Conservation (phyloP, 1,140 invertebrate genomes). For the Muscidifurax raptorellus region DNA sequence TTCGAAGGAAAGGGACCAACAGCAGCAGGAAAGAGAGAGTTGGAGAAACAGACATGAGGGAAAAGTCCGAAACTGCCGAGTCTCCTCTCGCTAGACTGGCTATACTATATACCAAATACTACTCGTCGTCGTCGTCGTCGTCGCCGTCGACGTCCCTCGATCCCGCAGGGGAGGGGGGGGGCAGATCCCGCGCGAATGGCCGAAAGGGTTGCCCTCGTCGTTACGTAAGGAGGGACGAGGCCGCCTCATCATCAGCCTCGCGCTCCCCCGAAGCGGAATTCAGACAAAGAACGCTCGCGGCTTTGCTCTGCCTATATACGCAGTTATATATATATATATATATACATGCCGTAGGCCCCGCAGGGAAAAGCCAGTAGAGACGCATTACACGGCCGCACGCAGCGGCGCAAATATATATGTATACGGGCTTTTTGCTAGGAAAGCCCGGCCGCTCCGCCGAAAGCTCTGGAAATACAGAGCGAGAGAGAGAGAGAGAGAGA, state of each 20-base stretch:
- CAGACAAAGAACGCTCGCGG: conserved; percentile 51
- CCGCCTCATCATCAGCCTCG: conserved; percentile 1
- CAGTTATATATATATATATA: background rate
- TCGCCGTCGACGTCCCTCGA: background rate
- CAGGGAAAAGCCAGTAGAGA: conserved; percentile 38
- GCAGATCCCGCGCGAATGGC: background rate
- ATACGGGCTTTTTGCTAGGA: conserved; percentile 34
- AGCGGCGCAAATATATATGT: conserved; percentile 20
- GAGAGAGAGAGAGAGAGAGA: conserved; percentile 21
- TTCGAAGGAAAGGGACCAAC: conserved; percentile 13
- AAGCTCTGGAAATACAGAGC: conserved; percentile 26
- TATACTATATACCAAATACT: background rate
- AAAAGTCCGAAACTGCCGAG: conserved; percentile 46
- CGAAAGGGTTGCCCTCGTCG: conserved; percentile 42
- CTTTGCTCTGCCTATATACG: background rate
- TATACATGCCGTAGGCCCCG: background rate
- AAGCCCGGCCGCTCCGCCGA: conserved; percentile 18
- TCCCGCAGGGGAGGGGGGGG: conserved; percentile 1
- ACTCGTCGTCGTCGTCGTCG: background rate
- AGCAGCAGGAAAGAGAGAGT: background rate
- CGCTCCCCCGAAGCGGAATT: conserved; percentile 32
- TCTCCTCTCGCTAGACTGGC: conserved; percentile 10
- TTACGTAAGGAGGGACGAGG: conserved; percentile 48
- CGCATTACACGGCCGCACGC: conserved; percentile 17
- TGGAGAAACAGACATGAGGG: background rate